phyloP scores from a whole-genome alignment of 2,888 invertebrate genomes.

The Euzophera pinguis region DNA sequence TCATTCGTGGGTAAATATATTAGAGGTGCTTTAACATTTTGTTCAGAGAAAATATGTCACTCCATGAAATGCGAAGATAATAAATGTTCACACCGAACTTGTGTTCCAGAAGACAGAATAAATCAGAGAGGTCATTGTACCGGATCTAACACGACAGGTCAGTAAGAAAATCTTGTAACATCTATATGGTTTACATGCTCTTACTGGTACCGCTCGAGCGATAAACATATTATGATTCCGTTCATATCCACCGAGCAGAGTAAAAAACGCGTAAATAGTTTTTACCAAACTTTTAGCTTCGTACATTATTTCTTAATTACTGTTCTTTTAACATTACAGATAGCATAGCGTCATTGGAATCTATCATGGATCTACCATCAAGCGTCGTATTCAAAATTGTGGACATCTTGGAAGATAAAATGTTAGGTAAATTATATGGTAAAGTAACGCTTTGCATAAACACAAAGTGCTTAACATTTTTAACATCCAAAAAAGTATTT shows the following conservation, averaged over 20 bases:
- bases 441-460: constrained; percentile 64
- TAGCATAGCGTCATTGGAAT: constrained; percentile 59
- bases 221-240: no score
- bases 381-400: constrained; percentile 63
- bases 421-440: constrained; percentile 63
- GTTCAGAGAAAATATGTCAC: constrained; percentile 58
- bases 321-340: constrained; percentile 47
- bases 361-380: constrained; percentile 66
- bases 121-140: constrained; percentile 64
- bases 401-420: constrained; percentile 63
- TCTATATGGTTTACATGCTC: no score
- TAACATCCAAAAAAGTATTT: constrained; percentile 55
- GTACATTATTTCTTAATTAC: no score
- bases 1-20: constrained; percentile 70
- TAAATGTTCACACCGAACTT: constrained; percentile 57
- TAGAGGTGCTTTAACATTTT: constrained; percentile 62
- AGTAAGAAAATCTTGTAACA: neutral
- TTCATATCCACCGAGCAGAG: no score
- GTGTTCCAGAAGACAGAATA: constrained; percentile 48
- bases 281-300: no score
- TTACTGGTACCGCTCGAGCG: no score
- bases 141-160: constrained; percentile 58
- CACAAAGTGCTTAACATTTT: constrained; percentile 59
- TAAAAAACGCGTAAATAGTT: no score
- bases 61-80: constrained; percentile 67